These are phyloP conservation scores for Pyrrhosoma nymphula DNA, from an alignment of 2,888 invertebrate species.

Conservation along the genomic window DNA sequence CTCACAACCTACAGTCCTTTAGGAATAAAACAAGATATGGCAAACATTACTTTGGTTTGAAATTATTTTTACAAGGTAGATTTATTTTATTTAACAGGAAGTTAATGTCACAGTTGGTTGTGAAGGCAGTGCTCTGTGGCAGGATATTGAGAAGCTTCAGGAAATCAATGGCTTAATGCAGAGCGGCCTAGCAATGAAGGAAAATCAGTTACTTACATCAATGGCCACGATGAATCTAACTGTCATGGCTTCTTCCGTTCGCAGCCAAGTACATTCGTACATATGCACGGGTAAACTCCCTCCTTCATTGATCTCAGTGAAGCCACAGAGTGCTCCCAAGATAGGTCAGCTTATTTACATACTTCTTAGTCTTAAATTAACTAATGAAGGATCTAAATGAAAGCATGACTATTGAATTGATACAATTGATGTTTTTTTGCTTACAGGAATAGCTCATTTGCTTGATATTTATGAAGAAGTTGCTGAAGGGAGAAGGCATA, in stretches of 20 bases:
- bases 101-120: neutral
- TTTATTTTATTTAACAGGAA: neutral
- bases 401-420: neutral
- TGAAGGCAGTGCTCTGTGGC: slow-evolving; percentile 42
- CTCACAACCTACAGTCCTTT: too few species aligned
- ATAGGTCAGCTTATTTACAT: neutral
- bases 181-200: neutral
- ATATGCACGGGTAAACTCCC: neutral
- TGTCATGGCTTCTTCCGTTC: neutral
- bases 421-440: neutral
- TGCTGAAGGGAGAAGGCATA: neutral
- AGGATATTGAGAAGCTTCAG: slow-evolving; percentile 37
- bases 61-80: too few species aligned
- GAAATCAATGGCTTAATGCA: slow-evolving; percentile 5
- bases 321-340: neutral
- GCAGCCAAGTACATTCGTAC: neutral
- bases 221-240: slow-evolving; percentile 24
- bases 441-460: neutral
- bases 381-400: neutral
- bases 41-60: too few species aligned
- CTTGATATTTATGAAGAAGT: slow-evolving; percentile 7
- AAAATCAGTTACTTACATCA: slow-evolving; percentile 10
- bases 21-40: too few species aligned
- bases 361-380: neutral
- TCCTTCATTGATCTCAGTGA: neutral